Percentiles rank a stretch among this genome's conserved stretches.
Conservation (phyloP, 1,140 invertebrate species). For the Achatina immaculata region DNA sequence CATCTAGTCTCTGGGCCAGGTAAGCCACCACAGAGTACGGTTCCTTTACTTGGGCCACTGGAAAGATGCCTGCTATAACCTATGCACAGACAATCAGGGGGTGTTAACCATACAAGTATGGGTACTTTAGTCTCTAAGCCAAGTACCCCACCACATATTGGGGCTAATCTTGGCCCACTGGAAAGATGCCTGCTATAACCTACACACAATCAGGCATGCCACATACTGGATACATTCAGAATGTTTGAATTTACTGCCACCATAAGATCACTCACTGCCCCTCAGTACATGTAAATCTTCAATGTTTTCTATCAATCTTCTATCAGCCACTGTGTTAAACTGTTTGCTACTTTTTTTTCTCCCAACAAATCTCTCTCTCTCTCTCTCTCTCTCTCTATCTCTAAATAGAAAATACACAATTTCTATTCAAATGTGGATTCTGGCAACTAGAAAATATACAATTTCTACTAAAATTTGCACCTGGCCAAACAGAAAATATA, state of each 20-base stretch:
- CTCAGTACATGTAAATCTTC: not conserved
- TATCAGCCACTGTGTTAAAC: not conserved
- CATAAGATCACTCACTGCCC: not conserved
- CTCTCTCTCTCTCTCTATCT: not conserved
- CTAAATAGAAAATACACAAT: no score
- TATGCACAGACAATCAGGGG: no score
- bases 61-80: constrained; percentile 90
- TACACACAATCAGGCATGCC: no score
- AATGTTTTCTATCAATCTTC: not conserved
- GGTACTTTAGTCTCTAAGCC: no score
- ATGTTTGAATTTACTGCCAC: not conserved
- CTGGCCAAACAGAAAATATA: no score
- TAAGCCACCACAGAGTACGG: constrained; percentile 87
- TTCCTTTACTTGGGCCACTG: constrained; percentile 93
- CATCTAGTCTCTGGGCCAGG: constrained; percentile 84
- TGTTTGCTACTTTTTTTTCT: not conserved
- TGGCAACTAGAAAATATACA: no score
- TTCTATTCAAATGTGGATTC: no score
- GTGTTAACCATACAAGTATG: no score
- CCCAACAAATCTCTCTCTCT: not conserved
- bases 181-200: no score
- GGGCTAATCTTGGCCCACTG: no score
- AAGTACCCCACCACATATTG: no score
- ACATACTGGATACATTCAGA: not conserved
- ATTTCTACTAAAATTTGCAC: no score